Base-by-base conservation (phyloP, 2,113 vertebrate species). In the Macaca mulatta region DNA sequence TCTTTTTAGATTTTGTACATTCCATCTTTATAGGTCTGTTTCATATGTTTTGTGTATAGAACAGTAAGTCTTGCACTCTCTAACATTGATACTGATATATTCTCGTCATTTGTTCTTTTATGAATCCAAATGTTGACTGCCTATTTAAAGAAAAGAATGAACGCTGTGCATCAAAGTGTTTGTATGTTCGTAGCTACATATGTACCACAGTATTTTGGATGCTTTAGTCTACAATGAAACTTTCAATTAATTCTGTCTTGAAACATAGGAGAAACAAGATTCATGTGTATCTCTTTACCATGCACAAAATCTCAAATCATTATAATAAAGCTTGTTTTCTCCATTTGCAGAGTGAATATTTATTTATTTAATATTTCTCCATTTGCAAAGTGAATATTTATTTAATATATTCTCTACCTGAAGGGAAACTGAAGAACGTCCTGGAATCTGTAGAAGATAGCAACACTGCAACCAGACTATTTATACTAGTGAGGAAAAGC, bases 251-350 rank as follows among this genome's bases (percentile, higher is more conserved):
- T 97, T 98, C 98, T 98, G 98, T 99, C 98, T 98, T 98, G 98
- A 97, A 99, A 98, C 97, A 97, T 97, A 98, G 98, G 98, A 98
- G 98, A 99, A 99, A 97, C 91, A 98, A 98, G 97, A 95, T n/a
- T 98, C 94, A 96, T 97, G 97, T 98, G 97, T 99, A 98, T 98
- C 98, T 95, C 97, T 98, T 98, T 98, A 98, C 97, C 98, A 98
- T 98, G 96, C 98, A 98, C 98, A 99, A 97, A 97, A 96, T 96
- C 97, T 97, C 95, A 98, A 98, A 97, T 98, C 98, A 97, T 98
- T 97, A 98, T 96, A 99, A 99, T 99, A 98, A 99, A 99, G 98
- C 98, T 98, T 98, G 98, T 98, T 98, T 98, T 98, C 98, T 98
- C 98, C 98, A 90, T 97, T 97, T 97, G 96, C 52, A 96, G 97